Base-by-base conservation (phyloP, 2,888 invertebrate species). In the Autographa gamma region DNA sequence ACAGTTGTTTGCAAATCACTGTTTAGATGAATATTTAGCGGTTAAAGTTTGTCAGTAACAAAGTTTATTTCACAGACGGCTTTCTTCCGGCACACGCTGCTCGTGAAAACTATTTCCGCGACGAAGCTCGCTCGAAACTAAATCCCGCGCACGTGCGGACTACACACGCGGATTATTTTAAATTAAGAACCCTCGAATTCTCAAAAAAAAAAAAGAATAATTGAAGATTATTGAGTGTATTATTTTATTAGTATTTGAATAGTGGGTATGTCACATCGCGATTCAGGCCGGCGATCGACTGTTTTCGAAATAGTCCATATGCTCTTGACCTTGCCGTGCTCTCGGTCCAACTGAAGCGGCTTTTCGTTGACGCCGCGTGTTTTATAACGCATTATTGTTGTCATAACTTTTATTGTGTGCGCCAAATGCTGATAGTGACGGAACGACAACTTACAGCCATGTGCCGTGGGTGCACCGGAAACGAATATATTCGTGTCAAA, bases 371-470 rank as follows among this genome's bases (percentile, higher is more conserved):
- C 87, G 86, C 91, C 81, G 89, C 87, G 86, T 89, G 92, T 95
- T 95, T 95, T 95, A 95, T 95, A 95, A 94, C 90, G 92, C 90
- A 89, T 89, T 89, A 91, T 92, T 94, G 93, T 94, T 93, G 93
- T 94, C 91, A 92, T 93, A 92, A 93, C 93, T 93, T 93, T 94
- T 93, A 91, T 92, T 85, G 91, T 82, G 87, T 82, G 83, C 82
- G 75, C 77, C 77, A 69, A 74, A 71, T 64, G 68, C 67, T 73
- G 78, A 76, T 74, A 76, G 76, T 78, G 71, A 68, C 68, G 79
- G 77, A 71, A 73, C 32, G 66, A 41, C 43, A 66, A 62, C 61
- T 52, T 56, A 62, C 75, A 58, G 63, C n/a, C 18, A 19, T 14
- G 63, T 19, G 60, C 19, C 52, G 75, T 76, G 71, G 71, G 71